These are phyloP conservation scores for Osmerus mordax DNA, from an alignment of 2,113 vertebrate genomes.

Conservation along the genomic window DNA sequence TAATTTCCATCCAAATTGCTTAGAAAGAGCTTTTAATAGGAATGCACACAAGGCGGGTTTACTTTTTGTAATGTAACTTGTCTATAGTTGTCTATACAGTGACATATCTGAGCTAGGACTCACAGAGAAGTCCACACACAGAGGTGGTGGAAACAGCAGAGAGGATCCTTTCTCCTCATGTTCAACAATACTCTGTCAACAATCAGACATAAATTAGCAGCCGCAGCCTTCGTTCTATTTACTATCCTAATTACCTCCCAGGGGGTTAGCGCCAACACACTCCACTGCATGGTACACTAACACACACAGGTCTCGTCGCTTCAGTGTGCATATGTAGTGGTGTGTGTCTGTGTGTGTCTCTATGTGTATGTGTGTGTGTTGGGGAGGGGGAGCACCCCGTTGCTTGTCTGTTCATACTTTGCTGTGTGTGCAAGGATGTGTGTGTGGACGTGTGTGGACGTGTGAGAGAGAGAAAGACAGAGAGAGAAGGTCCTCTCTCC, in stretches of 20 bases:
- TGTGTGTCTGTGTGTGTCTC: conserved; percentile 16
- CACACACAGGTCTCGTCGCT: conserved; percentile 41
- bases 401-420: not conserved
- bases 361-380: not conserved
- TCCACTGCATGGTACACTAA: conserved; percentile 51
- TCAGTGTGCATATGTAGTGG: conserved; percentile 20
- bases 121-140: conserved; percentile 18
- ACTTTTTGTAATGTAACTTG: too few species aligned
- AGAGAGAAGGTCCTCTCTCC: conserved; percentile 29
- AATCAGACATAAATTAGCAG: conserved; percentile 79
- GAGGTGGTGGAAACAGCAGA: conserved; percentile 60
- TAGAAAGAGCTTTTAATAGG: too few species aligned
- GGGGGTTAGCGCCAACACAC: conserved; percentile 62
- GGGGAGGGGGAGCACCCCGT: conserved; percentile 46
- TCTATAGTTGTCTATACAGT: not conserved
- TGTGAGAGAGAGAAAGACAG: not conserved
- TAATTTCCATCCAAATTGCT: too few species aligned
- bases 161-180: conserved; percentile 68
- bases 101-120: conserved; percentile 16
- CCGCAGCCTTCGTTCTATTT: conserved; percentile 75
- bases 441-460: conserved; percentile 5
- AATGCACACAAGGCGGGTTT: too few species aligned
- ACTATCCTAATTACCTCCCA: conserved; percentile 82
- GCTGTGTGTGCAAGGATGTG: conserved; percentile 6
- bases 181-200: conserved; percentile 79